Evolutionary conservation across 2,113 vertebrate genomes (phyloP).

Genomic region (Corydoras maculifer): DNA sequence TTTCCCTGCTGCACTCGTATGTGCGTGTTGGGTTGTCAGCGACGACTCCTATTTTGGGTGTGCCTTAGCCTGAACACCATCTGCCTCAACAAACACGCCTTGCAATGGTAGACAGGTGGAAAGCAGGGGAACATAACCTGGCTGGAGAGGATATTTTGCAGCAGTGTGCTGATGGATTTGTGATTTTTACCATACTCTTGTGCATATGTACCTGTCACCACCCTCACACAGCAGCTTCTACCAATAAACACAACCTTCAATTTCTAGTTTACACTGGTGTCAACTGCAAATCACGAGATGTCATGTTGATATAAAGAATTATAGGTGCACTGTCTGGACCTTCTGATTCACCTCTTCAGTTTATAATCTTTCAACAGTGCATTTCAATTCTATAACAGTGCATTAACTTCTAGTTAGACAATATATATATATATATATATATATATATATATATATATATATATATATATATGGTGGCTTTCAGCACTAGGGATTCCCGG

Average conservation of each 20-base stretch:
- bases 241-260: conserved; percentile 20
- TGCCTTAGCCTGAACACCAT: conserved; percentile 1
- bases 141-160: conserved; percentile 4
- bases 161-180: conserved; percentile 23
- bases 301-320: no score
- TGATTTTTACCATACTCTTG: conserved; percentile 12
- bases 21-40: no score
- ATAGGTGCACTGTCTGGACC: no score
- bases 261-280: conserved; percentile 4
- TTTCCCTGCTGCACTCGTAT: no score
- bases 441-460: no score
- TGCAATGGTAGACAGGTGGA: background rate
- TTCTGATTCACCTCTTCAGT: no score
- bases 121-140: background rate
- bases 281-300: background rate
- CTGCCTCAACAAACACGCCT: conserved; percentile 35
- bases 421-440: no score
- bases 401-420: no score
- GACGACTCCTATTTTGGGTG: background rate
- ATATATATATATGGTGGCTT: no score
- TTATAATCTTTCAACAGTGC: no score
- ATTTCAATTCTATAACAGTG: no score
- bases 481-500: no score
- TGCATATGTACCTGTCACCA: conserved; percentile 29
- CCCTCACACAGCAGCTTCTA: conserved; percentile 23